Evolutionary conservation across 2,888 invertebrate genomes (phyloP), one percentile per base, ranked within the genome.

Genomic region (Copidosoma aretas): DNA sequence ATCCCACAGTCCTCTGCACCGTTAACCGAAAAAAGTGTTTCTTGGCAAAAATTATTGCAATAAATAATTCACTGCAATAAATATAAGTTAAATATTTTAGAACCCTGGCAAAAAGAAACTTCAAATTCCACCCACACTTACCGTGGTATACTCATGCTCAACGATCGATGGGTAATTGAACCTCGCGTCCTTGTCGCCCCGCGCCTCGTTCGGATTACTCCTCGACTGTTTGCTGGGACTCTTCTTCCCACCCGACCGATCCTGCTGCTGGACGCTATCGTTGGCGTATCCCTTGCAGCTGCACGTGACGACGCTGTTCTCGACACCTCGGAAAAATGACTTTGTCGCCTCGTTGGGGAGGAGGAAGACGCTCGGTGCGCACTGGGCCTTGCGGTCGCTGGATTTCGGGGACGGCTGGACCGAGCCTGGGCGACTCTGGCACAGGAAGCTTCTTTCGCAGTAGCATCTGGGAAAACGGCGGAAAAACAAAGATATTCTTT

Each of bases 131-230:
- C 8, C 8, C 8, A 32, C 8, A 56, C 67, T 49, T 46, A 70
- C 70, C 64, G 67, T 67, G n/a, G 70, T 60, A 46, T 70, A 70
- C 5, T 67, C 70, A 25, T 70, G 70, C 14, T 67, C 57, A 8
- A 21, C 49, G 5, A 51, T 61, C n/a, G 63, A 57, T 14, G 63
- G 60, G 63, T 67, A 70, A 14, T 67, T 60, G 21, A 67, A 67
- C 14, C 64, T 62, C 25, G 52, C 46, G 32, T 70, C 64, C 19
- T 64, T 67, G 10, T 64, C 63, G 15, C 43, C 22, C 15, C 60
- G 52, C 24, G 57, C 46, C 14, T 59, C 59, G 14, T 24, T 66
- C 12, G 52, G 58, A 52, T 58, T 32, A 8, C 8, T 52, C 14
- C 41, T 52, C 10, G 54, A 62, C 52, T 61, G 62, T 15, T 62